phyloP scores from a whole-genome alignment of 92 coral and sea anemone genomes.

The Zoanthus sociatus region DNA sequence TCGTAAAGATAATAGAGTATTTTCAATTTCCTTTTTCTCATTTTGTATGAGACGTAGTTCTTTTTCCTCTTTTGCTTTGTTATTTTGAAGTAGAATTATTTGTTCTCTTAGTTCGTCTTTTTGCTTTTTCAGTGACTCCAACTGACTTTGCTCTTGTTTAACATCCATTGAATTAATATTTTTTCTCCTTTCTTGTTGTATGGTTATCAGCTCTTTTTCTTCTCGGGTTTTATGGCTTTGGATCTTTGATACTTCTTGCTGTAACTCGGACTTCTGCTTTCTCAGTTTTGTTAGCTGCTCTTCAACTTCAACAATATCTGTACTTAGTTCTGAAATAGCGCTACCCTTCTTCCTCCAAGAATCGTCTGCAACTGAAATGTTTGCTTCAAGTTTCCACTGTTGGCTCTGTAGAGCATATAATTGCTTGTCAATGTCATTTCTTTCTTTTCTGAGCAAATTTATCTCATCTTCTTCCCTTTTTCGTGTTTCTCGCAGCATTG shows the following conservation, averaged over 20 bases:
- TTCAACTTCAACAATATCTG: constrained; percentile 63
- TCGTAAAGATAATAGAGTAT: constrained; percentile 60
- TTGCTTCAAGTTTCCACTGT: constrained; percentile 72
- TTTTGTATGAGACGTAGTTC: constrained; percentile 70
- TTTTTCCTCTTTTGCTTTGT: constrained; percentile 49
- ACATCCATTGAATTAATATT: constrained; percentile 50
- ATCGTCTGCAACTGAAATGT: constrained; percentile 67
- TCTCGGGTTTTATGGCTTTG: constrained; percentile 72
- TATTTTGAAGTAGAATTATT: constrained; percentile 65
- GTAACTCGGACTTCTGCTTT: constrained; percentile 74
- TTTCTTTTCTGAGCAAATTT: constrained; percentile 68
- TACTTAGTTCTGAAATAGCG: constrained; percentile 60
- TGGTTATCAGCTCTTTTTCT: constrained; percentile 71
- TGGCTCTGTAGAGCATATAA: constrained; percentile 75
- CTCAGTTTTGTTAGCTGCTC: constrained; percentile 63
- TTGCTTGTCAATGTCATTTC: constrained; percentile 73
- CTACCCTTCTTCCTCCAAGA: constrained; percentile 71
- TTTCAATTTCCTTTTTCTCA: constrained; percentile 71
- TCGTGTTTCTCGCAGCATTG: constrained; percentile 59
- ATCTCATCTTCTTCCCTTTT: constrained; percentile 68
- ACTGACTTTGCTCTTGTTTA: constrained; percentile 16
- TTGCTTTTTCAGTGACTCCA: constrained; percentile 66
- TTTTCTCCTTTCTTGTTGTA: constrained; percentile 65
- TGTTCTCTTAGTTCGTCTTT: constrained; percentile 76
- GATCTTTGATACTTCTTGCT: constrained; percentile 75